Base-by-base conservation (phyloP, 2,888 invertebrate genomes). In the Aricia artaxerxes region DNA sequence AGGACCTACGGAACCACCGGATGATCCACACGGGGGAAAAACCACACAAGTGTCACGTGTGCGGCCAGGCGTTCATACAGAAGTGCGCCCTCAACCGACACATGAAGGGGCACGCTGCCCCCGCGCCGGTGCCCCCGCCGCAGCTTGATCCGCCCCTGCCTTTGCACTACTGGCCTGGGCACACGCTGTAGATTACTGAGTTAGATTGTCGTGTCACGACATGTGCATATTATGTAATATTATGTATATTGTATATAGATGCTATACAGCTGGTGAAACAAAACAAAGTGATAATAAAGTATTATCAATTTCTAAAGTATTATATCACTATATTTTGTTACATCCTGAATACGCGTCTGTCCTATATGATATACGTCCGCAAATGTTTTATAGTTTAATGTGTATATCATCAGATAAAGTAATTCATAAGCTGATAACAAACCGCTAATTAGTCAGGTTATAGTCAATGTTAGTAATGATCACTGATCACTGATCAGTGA, bases 61-160 rank as follows among this genome's bases (percentile, higher is more conserved):
- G 98, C 90, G 97, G 97, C 87, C 98, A 98, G 90, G 98, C 98
- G 0, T 98, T 98, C 91, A 98, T 98, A 89, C 97, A 98, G 91
- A 96, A 98, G 84, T 98, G 98, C 92, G 98, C 99, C 84, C 95
- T 99, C 16, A 98, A 98, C 53, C 97, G 99, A 85, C 98, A 98
- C 90, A 98, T 98, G 98, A 98, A 98, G 90, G 88, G 86, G 0
- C 87, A 87, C 73, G 84, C 87, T 13, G 31, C 69, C 13, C 78
- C 69, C 7, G 44, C 64, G 77, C 78, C 69, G 1, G 44, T 44
- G 77, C 77, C 77, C 38, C 75, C 49, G 35, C 76, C 76, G 53
- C 76, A 76, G 53, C 13, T 76, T 16, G 53, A 76, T n/a, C 78
- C 78, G 69, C 78, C 57, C 60, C 38, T 44, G 78, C 78, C 61